Conservation (phyloP, 2,113 vertebrate genomes). For the Engraulis encrasicolus region DNA sequence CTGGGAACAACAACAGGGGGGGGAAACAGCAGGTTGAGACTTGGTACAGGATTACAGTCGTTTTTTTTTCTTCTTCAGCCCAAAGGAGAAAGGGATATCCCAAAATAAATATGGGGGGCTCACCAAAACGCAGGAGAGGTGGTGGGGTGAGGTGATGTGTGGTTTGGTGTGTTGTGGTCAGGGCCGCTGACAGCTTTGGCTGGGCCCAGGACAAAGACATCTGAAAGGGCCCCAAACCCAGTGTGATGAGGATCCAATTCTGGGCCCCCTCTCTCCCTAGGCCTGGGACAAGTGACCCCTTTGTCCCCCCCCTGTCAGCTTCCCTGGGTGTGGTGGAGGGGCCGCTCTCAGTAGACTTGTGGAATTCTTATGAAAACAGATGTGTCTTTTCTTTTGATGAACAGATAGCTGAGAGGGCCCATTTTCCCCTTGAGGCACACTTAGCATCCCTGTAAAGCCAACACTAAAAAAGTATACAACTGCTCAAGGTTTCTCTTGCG, state of each 20-base stretch:
- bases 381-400: slow-evolving; percentile 26
- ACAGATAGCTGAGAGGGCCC: not conserved
- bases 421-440: not conserved
- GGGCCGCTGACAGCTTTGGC: too few relatives aligned
- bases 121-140: not conserved
- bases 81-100: not conserved
- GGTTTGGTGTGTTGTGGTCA: too few relatives aligned
- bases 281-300: too few relatives aligned
- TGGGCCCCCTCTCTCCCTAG: too few relatives aligned
- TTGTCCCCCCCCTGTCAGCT: too few relatives aligned
- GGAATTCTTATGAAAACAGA: slow-evolving; percentile 20
- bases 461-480: slow-evolving; percentile 27
- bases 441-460: slow-evolving; percentile 3
- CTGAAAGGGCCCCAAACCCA: too few relatives aligned
- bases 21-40: not conserved
- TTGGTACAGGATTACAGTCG: not conserved
- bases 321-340: too few relatives aligned
- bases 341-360: not conserved
- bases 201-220: too few relatives aligned
- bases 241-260: too few relatives aligned
- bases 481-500: not conserved
- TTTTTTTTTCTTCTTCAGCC: not conserved
- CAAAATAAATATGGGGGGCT: slow-evolving; percentile 7
- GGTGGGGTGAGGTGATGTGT: too few relatives aligned
- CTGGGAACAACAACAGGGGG: not conserved